Base-by-base conservation (phyloP, 2,888 invertebrate species). In the Epistrophella euchroma region DNA sequence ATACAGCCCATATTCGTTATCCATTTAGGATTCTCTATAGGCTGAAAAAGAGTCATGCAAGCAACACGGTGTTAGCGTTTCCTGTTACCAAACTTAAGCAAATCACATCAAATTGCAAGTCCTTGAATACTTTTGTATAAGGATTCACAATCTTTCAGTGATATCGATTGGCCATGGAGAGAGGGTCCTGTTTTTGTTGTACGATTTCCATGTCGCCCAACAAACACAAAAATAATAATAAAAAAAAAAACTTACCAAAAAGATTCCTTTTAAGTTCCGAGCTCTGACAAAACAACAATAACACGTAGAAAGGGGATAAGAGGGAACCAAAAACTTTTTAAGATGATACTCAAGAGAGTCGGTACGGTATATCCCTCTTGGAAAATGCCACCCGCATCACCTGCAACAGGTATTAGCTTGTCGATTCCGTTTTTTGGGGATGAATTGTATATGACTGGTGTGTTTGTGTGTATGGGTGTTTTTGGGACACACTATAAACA, bases 331-430 rank as follows among this genome's bases (percentile, higher is more conserved):
- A 85, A 80, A 80, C 47, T 81, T 76, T 73, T 50, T 28, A 81
- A 80, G 80, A 81, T 81, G 85, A 81, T 80, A 80, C 76, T 76
- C 76, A 77, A 77, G 60, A 76, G 62, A 77, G 15, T 28, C 25
- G 76, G 81, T 60, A 28, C 4, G n/a, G n/a, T n/a, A 25, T 28
- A 81, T 80, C 76, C 80, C 25, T 64, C 71, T 55, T 60, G 50
- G 22, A 25, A 77, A 47, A 17, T 4, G 52, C 50, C 72, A 17
- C 52, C 50, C 68, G n/a, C 45, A 68, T 28, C 64, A 32, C 73
- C 78, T 70, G 80, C 80, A 80, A 85, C 85, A 84, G 84, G 84
- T 84, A 75, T 71, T 75, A 75, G 64, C 84, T 79, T 68, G 22
- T 25, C 47, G 64, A 60, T 62, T 55, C 43, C 4, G 17, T 66